Evolutionary conservation across 2,888 invertebrate species (phyloP).

Genomic region (Noctua janthina): DNA sequence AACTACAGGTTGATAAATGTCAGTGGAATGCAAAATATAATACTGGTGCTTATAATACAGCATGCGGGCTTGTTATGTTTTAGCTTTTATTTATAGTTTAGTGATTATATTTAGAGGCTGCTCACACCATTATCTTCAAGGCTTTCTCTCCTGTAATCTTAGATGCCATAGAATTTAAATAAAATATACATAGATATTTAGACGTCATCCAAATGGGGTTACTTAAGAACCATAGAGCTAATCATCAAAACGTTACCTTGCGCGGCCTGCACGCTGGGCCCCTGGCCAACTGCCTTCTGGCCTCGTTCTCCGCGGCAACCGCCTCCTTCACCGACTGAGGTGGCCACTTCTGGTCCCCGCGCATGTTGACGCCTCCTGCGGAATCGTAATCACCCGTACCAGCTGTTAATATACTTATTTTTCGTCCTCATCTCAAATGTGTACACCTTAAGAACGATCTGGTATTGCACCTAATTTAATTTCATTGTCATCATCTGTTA

Average conservation of each 20-base stretch:
- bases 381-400: slow-evolving; percentile 41
- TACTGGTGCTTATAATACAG: slow-evolving; percentile 63
- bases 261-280: slow-evolving; percentile 94
- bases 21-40: slow-evolving; percentile 41
- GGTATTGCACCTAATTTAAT: neutral
- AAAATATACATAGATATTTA: slow-evolving; percentile 14
- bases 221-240: neutral
- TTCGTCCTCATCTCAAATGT: neutral
- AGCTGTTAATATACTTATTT: slow-evolving; percentile 30
- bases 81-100: slow-evolving; percentile 54
- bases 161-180: slow-evolving; percentile 35
- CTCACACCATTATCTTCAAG: slow-evolving; percentile 58
- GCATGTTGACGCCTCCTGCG: slow-evolving; percentile 94
- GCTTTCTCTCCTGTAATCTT: slow-evolving; percentile 47
- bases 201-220: slow-evolving; percentile 25
- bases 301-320: slow-evolving; percentile 93
- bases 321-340: slow-evolving; percentile 94
- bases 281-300: slow-evolving; percentile 92
- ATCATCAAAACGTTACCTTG: slow-evolving; percentile 83
- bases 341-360: slow-evolving; percentile 97
- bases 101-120: slow-evolving; percentile 48
- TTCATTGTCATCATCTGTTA: neutral
- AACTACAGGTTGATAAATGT: slow-evolving; percentile 16
- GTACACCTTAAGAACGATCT: neutral
- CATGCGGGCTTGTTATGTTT: slow-evolving; percentile 68